Evolutionary conservation across 2,113 vertebrate genomes (phyloP), one percentile per base, ranked within the genome.

Genomic region (Melanocharis versteri): DNA sequence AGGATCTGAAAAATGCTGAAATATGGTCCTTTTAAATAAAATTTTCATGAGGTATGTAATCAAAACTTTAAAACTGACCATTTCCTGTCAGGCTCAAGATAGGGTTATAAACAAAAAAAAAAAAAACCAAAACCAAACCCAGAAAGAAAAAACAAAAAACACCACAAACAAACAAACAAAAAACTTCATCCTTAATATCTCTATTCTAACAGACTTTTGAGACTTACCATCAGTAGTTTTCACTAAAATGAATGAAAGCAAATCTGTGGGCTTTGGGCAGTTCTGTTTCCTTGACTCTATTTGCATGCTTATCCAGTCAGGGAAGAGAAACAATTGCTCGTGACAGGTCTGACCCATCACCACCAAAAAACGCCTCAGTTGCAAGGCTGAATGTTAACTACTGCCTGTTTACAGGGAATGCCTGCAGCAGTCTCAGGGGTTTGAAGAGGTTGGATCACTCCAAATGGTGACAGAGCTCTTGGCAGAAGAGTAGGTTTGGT

Each of bases 341-440:
- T 37, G 50, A 51, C 45, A 23, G 0, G 9, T 69, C 83, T 81
- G 71, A 83, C 76, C 89, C 68, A 40, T 65, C 79, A 11, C 61
- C 15, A 16, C 17, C 4, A 1, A 71, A 66, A 1, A 71, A 66
- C 0, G 0, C 45, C 64, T 78, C 27, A 11, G 51, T 0, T 58
- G 24, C 70, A 68, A 54, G 65, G 70, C 58, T 83, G 86, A 47
- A 68, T 80, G 57, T 44, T 80, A 93, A 93, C 35, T 58, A 40
- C 31, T 17, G 65, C 5, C 35, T 79, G 57, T 57, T 87, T 23
- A 15, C 66, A 90, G 56, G 51, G 26, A 71, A 35, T 2, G 14
- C 58, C 42, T 64, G 91, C 89, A 88, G 70, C 40, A 17, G 23
- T 13, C 18, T 33, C 30, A 3, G 66, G 35, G 5, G 33, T 61